Evolutionary conservation across 2,113 vertebrate species (phyloP).

Genomic region (Alethe diademata): DNA sequence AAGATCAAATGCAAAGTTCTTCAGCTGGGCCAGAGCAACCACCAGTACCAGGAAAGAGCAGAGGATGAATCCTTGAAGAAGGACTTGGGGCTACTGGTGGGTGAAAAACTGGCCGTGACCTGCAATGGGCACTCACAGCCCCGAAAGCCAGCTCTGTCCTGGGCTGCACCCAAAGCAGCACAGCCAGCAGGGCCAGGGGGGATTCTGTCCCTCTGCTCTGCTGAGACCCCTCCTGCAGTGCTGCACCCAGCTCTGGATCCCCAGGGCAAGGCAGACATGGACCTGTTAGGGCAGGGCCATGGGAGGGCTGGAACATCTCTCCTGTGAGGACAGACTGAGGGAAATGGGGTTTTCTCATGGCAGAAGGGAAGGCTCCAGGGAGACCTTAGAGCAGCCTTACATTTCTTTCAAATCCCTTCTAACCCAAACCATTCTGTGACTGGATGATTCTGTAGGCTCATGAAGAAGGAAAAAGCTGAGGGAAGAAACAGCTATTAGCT

Average conservation of each 20-base stretch:
- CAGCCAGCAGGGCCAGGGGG: neutral
- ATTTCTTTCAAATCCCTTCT: neutral
- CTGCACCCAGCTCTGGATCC: neutral
- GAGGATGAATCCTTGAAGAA: neutral
- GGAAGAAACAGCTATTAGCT: neutral
- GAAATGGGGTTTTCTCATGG: neutral
- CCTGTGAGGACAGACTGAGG: neutral
- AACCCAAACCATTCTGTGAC: neutral
- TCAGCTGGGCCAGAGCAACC: neutral
- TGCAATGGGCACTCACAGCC: accelerated
- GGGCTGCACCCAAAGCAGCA: neutral
- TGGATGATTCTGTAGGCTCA: neutral
- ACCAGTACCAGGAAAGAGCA: neutral
- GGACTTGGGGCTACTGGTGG: neutral
- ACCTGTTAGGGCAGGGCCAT: neutral
- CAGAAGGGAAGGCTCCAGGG: accelerated
- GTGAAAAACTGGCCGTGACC: neutral
- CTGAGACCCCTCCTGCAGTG: neutral
- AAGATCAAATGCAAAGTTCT: neutral
- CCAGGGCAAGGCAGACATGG: neutral
- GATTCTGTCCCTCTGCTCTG: neutral
- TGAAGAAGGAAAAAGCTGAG: neutral
- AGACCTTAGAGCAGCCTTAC: neutral
- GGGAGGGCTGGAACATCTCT: neutral
- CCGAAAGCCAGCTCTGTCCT: accelerated